Conservation (phyloP, 2,797 vertebrate genomes). For the Oreortyx pictus region DNA sequence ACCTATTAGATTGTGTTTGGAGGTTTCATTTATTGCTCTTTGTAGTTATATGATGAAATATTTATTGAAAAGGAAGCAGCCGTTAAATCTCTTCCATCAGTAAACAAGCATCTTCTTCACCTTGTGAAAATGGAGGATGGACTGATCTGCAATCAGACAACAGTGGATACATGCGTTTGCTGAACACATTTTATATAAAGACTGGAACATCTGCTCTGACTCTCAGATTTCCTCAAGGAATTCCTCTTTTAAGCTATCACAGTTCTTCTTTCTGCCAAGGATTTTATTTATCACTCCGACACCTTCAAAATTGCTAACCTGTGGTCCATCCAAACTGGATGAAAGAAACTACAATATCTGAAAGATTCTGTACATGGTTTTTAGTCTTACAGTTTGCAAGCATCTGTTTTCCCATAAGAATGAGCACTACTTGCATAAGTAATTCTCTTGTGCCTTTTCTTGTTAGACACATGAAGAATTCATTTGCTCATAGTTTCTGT, state of each 20-base stretch:
- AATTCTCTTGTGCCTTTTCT: not conserved
- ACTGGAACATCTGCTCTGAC: conserved; percentile 44
- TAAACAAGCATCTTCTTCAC: conserved; percentile 35
- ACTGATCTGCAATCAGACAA: not conserved
- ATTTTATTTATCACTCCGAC: conserved; percentile 47
- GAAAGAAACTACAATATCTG: not conserved
- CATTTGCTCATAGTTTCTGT: not conserved
- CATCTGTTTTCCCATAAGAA: not conserved
- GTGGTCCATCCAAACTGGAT: not conserved
- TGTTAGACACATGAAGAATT: not conserved
- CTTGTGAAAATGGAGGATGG: conserved; percentile 37
- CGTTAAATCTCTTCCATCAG: not conserved
- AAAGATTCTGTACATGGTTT: conserved; percentile 5
- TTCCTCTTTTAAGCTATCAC: conserved; percentile 28
- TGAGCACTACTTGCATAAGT: not conserved
- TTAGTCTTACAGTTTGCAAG: not conserved
- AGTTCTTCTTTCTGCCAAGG: conserved; percentile 10
- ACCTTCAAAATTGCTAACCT: not conserved
- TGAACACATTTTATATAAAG: conserved; percentile 2
- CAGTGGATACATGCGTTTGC: conserved; percentile 19
- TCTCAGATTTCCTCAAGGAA: conserved; percentile 53
- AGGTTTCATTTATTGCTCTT: conserved; percentile 44
- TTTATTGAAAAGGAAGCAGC: conserved; percentile 56
- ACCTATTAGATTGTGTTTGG: conserved; percentile 46
- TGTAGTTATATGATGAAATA: conserved; percentile 53